Evolutionary conservation across 2,888 invertebrate genomes (phyloP), one percentile per base, ranked within the genome.

Genomic region (Choreutis nemorana): DNA sequence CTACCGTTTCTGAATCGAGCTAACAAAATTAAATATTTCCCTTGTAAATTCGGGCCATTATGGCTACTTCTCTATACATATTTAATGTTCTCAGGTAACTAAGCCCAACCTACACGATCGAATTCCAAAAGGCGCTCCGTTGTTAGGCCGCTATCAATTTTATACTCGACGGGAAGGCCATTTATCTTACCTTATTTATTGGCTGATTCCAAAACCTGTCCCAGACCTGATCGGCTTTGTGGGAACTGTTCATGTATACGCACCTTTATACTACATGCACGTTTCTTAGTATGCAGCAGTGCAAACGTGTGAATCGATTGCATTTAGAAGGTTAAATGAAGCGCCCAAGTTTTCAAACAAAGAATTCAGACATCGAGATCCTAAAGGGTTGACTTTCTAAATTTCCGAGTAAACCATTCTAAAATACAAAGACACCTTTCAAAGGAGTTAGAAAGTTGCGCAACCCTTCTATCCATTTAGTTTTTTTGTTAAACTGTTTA

Each of bases 171-270:
- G 68, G 71, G 73, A 67, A 63, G 60, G 55, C 65, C 59, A 77
- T 78, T 77, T 78, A 77, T 77, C 77, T 77, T 75, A 42, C 56
- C 63, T 75, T 77, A 77, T 78, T 78, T 78, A 78, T 77, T 73
- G 55, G 50, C 61, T 63, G 65, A 68, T 67, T 72, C 54, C 37
- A 55, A 67, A 78, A 77, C 77, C 77, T 55, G 77, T 77, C 58
- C 49, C 55, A 50, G 55, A 57, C 58, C 50, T 55, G 63, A 53
- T 54, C 56, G n/a, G 55, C 58, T 57, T 54, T 57, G 56, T 60
- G 53, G 49, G 50, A 48, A 55, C 51, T 50, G 50, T 51, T 53
- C 55, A 58, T 61, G 53, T 67, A 56, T 55, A 51, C 45, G 13
- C 7, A 26, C 26, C 23, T 33, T 33, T 26, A 26, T 24, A 23